These are phyloP conservation scores for Plebejus anna DNA, from an alignment of 2,888 invertebrate species.

Conservation along the genomic window DNA sequence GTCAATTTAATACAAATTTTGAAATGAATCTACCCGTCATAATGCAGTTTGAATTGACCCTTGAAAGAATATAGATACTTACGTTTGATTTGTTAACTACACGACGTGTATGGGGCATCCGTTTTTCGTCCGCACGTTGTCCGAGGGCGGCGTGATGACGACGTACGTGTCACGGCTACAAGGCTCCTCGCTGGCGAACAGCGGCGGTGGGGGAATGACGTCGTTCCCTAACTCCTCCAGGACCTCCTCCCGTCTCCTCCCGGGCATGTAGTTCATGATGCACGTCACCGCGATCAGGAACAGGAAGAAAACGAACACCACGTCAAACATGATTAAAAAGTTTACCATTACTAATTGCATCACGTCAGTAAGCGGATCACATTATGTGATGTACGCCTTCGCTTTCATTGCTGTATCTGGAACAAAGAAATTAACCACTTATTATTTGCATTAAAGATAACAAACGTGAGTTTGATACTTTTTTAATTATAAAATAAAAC, in stretches of 20 bases:
- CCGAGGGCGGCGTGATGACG: conserved; percentile 70
- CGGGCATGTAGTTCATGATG: conserved; percentile 89
- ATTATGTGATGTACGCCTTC: conserved; percentile 52
- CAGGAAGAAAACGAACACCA: conserved; percentile 92
- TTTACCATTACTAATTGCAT: conserved; percentile 93
- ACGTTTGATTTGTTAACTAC: conserved; percentile 69
- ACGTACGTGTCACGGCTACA: conserved; percentile 71
- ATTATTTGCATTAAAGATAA: not conserved
- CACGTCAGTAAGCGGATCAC: conserved; percentile 67
- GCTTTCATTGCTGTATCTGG: conserved; percentile 41
- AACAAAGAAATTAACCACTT: conserved; percentile 40
- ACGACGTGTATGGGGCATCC: conserved; percentile 76
- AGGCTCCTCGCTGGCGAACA: conserved; percentile 59
- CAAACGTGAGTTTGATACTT: not conserved
- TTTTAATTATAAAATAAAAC: no score
- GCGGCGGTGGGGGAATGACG: conserved; percentile 73
- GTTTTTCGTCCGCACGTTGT: conserved; percentile 61
- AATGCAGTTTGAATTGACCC: not conserved
- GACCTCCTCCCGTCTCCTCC: conserved; percentile 73
- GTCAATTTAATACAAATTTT: no score
- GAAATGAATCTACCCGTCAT: no score
- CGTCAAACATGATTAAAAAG: conserved; percentile 93
- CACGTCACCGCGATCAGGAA: conserved; percentile 91
- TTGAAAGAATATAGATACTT: conserved; percentile 41
- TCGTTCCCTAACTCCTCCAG: conserved; percentile 71